Base-by-base conservation (phyloP, 2,797 vertebrate genomes). In the Platalea minor region DNA sequence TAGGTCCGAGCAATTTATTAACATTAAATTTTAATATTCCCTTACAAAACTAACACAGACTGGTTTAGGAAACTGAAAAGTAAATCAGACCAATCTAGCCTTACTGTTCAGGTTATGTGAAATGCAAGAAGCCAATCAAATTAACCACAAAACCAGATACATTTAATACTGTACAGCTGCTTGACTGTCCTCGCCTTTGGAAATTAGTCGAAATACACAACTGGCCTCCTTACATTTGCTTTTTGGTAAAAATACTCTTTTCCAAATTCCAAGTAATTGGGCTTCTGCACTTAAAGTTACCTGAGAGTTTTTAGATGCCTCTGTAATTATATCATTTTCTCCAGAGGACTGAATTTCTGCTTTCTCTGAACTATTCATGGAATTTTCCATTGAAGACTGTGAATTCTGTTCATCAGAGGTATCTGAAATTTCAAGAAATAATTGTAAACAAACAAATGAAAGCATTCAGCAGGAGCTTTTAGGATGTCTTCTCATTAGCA, bases 291-390 rank as follows among this genome's bases (percentile, higher is more conserved):
- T 93, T 85, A 7, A 76, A 88, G 41, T 97, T 98, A 99, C 99
- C 99, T 99, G 99, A 99, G 99, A 98, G 98, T 98, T 98, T 98
- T 99, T 98, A 89, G 98, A 96, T 53, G 98, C 97, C 97, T 99
- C 99, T 95, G 98, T 97, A 53, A 97, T 96, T 81, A 98, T 97
- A 79, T 99, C 99, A 37, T 98, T 98, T 72, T 99, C 99, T 75
- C 98, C 98, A 80, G 98, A 98, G 68, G 98, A 98, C 97, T 98
- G 98, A 77, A 98, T 97, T 95, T 99, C 99, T 92, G 98, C 98
- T 98, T 99, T 99, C 97, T 98, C 98, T 94, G 98, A 98, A 97
- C 98, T 98, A 95, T 96, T 98, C 95, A 98, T 98, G 89, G 98
- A 98, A 97, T 98, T 98, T 96, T 99, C 99, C 97, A 98, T 84